Base-by-base conservation (phyloP, 2,113 vertebrate genomes). In the Noctilio leporinus region DNA sequence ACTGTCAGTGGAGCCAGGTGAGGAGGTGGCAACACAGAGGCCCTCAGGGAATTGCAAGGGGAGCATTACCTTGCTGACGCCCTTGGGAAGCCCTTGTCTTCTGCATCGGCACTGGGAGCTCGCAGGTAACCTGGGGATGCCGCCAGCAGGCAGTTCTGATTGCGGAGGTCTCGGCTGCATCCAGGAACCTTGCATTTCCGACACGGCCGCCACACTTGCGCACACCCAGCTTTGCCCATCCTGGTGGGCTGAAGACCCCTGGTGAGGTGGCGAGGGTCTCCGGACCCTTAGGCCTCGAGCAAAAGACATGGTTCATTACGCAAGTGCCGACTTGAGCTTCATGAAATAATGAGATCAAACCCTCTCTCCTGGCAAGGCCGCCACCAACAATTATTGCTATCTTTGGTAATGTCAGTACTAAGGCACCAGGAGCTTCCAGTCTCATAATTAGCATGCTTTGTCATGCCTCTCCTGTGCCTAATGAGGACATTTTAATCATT, bases 401-500 rank as follows among this genome's bases (percentile, higher is more conserved):
- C 95, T 94, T 96, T 80, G 94, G 15, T 93, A 92, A n/a, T 45
- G 40, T 78, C 83, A 51, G 57, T 53, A 43, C 75, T 38, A 14
- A 62, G 87, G 65, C 82, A 73, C 53, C 1, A 1, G 62, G 40
- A 49, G 35, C 35, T 93, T 20, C 33, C 22, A 59, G 94, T 91
- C 89, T 83, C 94, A 22, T 45, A 55, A 73, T 94, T 84, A 96
- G 49, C 76, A 57, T 0, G 55, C 55, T 70, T 96, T 94, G 75
- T 87, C 53, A 33, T 77, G 62, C 81, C 0, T 2, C 75, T 30
- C 24, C 65, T 78, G 3, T 53, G 84, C 69, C n/a, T 64, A 92
- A 82, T 67, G 70, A 94, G 92, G 89, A 91, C 30, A 20, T 76
- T 62, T 93, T 95, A 80, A 55, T 73, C 90, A 82, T 86, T 93